These are phyloP conservation scores for Epirrhoe tristata DNA, from an alignment of 2,888 invertebrate species.

Conservation along the genomic window DNA sequence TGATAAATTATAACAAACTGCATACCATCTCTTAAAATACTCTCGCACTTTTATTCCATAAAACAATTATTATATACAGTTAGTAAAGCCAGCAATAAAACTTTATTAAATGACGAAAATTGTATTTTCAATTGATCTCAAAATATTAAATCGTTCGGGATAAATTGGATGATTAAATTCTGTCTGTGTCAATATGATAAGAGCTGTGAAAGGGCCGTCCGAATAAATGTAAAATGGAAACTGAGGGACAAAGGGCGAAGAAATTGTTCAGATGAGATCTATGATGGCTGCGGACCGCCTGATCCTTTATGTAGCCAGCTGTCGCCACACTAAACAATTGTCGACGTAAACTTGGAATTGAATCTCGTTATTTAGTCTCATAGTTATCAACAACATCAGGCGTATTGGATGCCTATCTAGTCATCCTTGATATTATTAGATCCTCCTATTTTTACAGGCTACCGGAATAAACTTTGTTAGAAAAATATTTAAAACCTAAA, in stretches of 20 bases:
- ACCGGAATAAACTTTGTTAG: conserved; percentile 1
- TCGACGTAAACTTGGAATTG: conserved; percentile 30
- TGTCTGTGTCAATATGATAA: conserved; percentile 80
- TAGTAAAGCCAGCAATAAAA: conserved; percentile 20
- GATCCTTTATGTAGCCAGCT: conserved; percentile 53
- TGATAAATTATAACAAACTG: too few relatives aligned
- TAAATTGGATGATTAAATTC: conserved; percentile 75
- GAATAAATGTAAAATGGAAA: conserved; percentile 73
- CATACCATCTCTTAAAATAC: too few relatives aligned
- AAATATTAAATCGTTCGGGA: conserved; percentile 63
- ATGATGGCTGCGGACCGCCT: conserved; percentile 60
- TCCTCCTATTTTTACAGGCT: too few relatives aligned
- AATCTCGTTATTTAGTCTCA: conserved; percentile 24
- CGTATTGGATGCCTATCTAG: conserved; percentile 5
- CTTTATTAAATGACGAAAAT: conserved; percentile 41
- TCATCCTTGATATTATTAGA: not conserved
- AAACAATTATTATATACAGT: conserved; percentile 14
- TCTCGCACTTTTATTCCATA: not conserved
- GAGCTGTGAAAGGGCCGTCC: conserved; percentile 66
- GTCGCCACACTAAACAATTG: conserved; percentile 35
- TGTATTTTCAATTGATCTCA: conserved; percentile 45
- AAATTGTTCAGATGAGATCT: conserved; percentile 68
- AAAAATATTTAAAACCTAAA: not conserved
- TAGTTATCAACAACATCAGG: conserved; percentile 16
- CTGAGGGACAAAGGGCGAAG: conserved; percentile 65